A percentile compares a stretch with the other conserved stretches of the same genome.
phyloP scores from a whole-genome alignment of 1,140 invertebrate species.

The Drosophila sulfurigaster region DNA sequence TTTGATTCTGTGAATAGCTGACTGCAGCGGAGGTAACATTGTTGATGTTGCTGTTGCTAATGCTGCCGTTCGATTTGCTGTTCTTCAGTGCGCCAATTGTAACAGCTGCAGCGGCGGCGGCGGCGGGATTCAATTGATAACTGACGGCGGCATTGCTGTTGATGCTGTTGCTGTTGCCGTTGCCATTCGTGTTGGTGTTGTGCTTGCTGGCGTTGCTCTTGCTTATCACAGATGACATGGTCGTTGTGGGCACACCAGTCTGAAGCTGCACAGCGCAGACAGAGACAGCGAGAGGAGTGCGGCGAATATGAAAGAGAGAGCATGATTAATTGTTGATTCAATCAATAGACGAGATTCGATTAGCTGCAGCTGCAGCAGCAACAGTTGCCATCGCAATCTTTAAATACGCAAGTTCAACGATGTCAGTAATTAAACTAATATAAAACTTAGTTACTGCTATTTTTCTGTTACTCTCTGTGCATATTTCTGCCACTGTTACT shows the following conservation, averaged over 20 bases:
- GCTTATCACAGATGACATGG: slow-evolving; percentile 72
- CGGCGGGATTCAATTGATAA: slow-evolving; percentile 21
- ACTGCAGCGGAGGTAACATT: slow-evolving; percentile 31
- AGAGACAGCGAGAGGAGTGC: not conserved
- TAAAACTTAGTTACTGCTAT: too few relatives aligned
- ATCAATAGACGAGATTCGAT: not conserved
- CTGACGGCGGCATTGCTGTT: slow-evolving; percentile 21
- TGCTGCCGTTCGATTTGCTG: slow-evolving; percentile 29
- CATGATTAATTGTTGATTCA: not conserved
- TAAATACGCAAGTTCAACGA: too few relatives aligned
- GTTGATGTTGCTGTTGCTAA: slow-evolving; percentile 16
- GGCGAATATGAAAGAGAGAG: slow-evolving; percentile 1
- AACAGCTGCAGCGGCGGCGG: slow-evolving; percentile 31
- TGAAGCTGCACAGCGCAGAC: slow-evolving; percentile 24
- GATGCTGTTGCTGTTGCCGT: slow-evolving; percentile 28
- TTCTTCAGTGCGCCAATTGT: slow-evolving; percentile 58
- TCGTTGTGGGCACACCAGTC: slow-evolving; percentile 25
- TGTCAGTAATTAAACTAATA: too few relatives aligned
- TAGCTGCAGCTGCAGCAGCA: not conserved
- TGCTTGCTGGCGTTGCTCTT: slow-evolving; percentile 54
- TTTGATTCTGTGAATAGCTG: slow-evolving; percentile 22
- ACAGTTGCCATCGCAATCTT: not conserved
- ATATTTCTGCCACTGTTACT: too few relatives aligned
- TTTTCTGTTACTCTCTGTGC: too few relatives aligned
- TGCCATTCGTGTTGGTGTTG: slow-evolving; percentile 8